Base-by-base conservation (phyloP, 2,797 vertebrate genomes). In the Molossus molossus region DNA sequence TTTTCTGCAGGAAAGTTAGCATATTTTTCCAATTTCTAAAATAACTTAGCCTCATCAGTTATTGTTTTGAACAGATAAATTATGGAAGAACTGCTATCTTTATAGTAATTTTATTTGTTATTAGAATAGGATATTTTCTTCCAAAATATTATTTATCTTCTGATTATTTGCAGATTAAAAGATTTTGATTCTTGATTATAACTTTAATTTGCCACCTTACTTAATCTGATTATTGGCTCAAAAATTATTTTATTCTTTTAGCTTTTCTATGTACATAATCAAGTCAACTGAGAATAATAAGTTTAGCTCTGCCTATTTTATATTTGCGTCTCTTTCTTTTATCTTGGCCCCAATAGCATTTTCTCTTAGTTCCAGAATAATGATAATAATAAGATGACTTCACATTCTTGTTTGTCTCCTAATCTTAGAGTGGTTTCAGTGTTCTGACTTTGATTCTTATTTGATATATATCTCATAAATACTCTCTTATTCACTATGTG, bases 161-260 rank as follows among this genome's bases (percentile, higher is more conserved):
- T 55, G 60, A 65, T 53, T 45, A 0, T 70, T 70, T 79, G 3
- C 21, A 83, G 3, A 15, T 67, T 37, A 55, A 84, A 67, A 58
- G 33, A 9, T 79, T 5, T 65, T 60, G 23, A 48, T 48, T 94
- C 14, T 84, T 53, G 0, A 62, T 79, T 75, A 58, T 37, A 83
- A 69, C 69, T 72, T 60, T 77, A 82, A 86, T 15, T 10, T 48
- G 18, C n/a, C 1, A 45, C 14, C 12, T 64, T 40, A 60, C 27
- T 80, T 81, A 76, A 80, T 75, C 93, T 91, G 3, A 76, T 84
- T 90, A 57, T 53, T 83, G 60, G 55, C 1, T 64, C 25, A 90
- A 88, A 62, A 11, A 5, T 37, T 58, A 75, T 77, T 87, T 70
- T 8, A 53, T 48, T 86, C 3, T 29, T 14, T 91, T 33, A 67